Conservation (phyloP, 2,797 vertebrate genomes). For the Botia kubotai region DNA sequence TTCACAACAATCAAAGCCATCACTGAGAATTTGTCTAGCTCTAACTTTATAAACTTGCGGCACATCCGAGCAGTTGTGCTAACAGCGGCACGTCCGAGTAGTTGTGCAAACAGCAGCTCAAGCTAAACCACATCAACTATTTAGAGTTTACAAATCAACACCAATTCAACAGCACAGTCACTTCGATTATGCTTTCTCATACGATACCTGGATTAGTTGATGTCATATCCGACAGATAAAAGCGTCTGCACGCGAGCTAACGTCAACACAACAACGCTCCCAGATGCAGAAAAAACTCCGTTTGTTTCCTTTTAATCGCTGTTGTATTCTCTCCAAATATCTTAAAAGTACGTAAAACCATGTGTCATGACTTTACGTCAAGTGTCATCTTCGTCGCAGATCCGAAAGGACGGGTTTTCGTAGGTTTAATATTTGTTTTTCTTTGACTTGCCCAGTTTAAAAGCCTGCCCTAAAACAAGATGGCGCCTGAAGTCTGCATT, state of each 20-base stretch:
- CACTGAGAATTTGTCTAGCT: neutral
- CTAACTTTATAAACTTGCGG: neutral
- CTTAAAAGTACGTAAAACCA: slow-evolving; percentile 19
- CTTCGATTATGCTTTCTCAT: neutral
- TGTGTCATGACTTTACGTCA: slow-evolving; percentile 47
- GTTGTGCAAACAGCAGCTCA: slow-evolving; percentile 12
- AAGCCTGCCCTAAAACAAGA: slow-evolving; percentile 73
- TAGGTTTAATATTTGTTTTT: neutral
- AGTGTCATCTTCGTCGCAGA: slow-evolving; percentile 11
- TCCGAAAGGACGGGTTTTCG: neutral
- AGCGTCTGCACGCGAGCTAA: slow-evolving; percentile 66
- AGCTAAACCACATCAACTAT: slow-evolving; percentile 2
- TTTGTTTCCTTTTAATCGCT: neutral
- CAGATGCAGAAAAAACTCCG: slow-evolving; percentile 47
- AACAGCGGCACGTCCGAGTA: neutral
- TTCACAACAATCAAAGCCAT: neutral
- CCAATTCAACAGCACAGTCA: neutral
- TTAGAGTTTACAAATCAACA: neutral
- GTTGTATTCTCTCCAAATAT: neutral
- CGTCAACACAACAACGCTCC: slow-evolving; percentile 74
- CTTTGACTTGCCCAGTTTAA: slow-evolving; percentile 65
- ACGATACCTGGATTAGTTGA: slow-evolving; percentile 79
- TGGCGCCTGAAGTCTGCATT: slow-evolving; percentile 69
- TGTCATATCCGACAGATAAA: slow-evolving; percentile 71
- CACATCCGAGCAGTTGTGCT: neutral